A percentile compares a stretch with the other conserved stretches of the same genome.
Evolutionary conservation across 2,113 vertebrate species (phyloP).

Genomic region (Antigone vipio): DNA sequence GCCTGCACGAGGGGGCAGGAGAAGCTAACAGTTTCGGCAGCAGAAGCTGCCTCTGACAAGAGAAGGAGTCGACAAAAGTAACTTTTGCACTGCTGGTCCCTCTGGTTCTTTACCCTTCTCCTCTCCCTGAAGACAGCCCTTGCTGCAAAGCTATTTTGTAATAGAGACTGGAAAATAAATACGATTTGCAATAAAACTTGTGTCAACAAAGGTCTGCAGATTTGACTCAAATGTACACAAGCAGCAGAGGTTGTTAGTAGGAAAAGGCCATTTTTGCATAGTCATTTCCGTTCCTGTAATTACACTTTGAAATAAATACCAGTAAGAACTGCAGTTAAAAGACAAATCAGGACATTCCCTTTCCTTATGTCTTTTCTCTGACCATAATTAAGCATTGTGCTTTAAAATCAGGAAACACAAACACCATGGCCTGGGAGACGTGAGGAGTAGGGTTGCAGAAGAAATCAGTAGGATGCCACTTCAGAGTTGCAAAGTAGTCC

Average conservation of each 20-base stretch:
- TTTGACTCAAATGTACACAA: not conserved
- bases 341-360: not conserved
- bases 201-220: constrained; percentile 10
- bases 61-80: not conserved
- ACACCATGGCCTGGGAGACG: not conserved
- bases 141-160: not conserved
- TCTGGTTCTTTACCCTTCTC: not conserved
- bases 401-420: constrained; percentile 28
- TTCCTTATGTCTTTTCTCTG: not conserved
- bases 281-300: constrained; percentile 36
- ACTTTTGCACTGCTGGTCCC: not conserved
- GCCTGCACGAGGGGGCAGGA: constrained; percentile 77
- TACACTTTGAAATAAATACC: constrained; percentile 35
- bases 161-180: constrained; percentile 6
- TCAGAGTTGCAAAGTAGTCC: not conserved
- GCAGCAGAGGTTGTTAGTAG: not conserved
- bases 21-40: constrained; percentile 63
- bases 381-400: constrained; percentile 11
- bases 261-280: constrained; percentile 11
- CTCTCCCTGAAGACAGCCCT: not conserved
- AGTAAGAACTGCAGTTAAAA: constrained; percentile 16
- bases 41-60: not conserved
- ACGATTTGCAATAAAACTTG: not conserved
- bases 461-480: not conserved
- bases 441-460: not conserved